phyloP scores from a whole-genome alignment of 2,888 invertebrate species.

The Xanthia icteritia region DNA sequence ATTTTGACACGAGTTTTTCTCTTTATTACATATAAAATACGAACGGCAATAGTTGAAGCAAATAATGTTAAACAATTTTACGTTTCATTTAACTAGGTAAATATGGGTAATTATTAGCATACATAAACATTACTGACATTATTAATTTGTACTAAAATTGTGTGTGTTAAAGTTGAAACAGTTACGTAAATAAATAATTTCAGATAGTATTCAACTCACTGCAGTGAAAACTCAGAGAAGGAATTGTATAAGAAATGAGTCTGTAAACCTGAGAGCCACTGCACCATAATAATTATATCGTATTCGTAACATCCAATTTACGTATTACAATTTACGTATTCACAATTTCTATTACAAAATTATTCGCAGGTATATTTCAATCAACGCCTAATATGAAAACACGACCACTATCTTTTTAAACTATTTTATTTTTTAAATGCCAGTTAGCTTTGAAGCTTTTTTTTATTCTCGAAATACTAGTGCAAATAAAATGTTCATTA shows the following conservation, averaged over 20 bases:
- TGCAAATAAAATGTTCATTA: constrained; percentile 42
- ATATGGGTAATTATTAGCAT: background rate
- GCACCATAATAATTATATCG: background rate
- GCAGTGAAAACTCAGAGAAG: background rate
- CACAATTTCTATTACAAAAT: background rate
- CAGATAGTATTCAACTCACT: background rate
- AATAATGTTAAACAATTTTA: background rate
- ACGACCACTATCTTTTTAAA: background rate
- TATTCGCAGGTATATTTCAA: background rate
- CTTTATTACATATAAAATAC: background rate
- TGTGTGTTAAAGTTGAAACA: too few species aligned
- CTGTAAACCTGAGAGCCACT: background rate
- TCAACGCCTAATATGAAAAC: background rate
- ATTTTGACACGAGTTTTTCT: constrained; percentile 2
- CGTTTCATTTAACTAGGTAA: background rate
- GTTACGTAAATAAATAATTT: background rate
- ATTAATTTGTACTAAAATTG: background rate
- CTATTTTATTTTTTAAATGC: constrained; percentile 4
- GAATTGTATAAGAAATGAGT: background rate
- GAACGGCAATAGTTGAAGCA: background rate
- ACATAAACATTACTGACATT: background rate
- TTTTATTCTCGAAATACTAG: constrained; percentile 13
- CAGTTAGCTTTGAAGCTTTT: constrained; percentile 14
- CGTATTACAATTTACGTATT: too few species aligned
- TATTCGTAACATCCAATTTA: background rate